Evolutionary conservation across 2,888 invertebrate species (phyloP).

Genomic region (Drosophila atripex): DNA sequence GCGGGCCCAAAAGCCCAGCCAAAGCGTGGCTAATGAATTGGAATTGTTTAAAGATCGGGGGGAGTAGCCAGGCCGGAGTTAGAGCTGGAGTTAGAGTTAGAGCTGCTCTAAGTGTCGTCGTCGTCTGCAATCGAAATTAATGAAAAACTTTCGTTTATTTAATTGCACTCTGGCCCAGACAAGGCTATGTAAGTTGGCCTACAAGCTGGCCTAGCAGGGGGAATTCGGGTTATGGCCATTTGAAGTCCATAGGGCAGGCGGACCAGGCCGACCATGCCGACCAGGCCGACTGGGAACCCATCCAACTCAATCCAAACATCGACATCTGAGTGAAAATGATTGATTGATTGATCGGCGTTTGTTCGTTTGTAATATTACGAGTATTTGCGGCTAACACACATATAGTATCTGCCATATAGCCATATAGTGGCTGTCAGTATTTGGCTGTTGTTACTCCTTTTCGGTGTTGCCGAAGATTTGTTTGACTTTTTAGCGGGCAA

Average conservation of each 20-base stretch:
- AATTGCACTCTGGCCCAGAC: constrained; percentile 66
- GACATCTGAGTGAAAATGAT: constrained; percentile 77
- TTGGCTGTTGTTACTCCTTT: constrained; percentile 66
- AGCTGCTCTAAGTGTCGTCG: constrained; percentile 57
- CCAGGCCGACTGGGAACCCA: constrained; percentile 9
- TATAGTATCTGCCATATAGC: constrained; percentile 17
- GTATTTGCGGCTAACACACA: constrained; percentile 5
- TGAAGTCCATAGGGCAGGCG: constrained; percentile 72
- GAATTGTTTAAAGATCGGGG: constrained; percentile 66
- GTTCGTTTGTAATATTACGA: constrained; percentile 23
- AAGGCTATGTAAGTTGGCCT: constrained; percentile 43
- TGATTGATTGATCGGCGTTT: constrained; percentile 73
- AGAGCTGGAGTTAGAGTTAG: constrained; percentile 10
- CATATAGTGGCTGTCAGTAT: constrained; percentile 29
- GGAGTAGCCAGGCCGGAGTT: constrained; percentile 9
- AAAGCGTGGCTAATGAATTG: constrained; percentile 73
- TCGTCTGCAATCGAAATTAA: constrained; percentile 72
- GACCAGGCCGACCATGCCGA: constrained; percentile 18
- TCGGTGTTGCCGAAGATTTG: constrained; percentile 68
- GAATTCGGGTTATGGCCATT: constrained; percentile 72
- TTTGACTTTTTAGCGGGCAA: constrained; percentile 65
- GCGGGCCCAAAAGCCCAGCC: constrained; percentile 67
- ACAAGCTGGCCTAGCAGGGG: constrained; percentile 1
- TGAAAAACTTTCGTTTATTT: constrained; percentile 77
- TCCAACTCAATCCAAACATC: constrained; percentile 41